Evolutionary conservation across 1,140 invertebrate genomes (phyloP), one percentile per base, ranked within the genome.

Genomic region (Calephelis nemesis): DNA sequence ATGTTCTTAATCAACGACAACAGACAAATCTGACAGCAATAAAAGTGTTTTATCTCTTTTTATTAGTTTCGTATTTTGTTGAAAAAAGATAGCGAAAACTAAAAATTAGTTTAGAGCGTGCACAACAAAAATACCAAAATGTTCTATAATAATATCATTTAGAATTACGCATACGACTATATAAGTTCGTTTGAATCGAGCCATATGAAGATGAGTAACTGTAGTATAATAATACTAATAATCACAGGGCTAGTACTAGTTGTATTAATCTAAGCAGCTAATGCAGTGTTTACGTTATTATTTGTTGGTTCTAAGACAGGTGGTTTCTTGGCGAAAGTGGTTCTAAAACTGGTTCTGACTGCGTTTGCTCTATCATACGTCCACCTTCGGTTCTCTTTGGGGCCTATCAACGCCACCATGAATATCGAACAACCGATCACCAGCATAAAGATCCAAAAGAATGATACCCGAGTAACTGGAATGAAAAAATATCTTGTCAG

Each of bases 391-490:
- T 58, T 58, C 5, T 58, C 39, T 58, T 58, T 58, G 9, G 52
- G 52, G 52, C 52, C 52, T 58, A 58, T 58, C 10, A 58, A 58
- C 19, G 52, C 52, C 52, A 58, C 11, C 8, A 58, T 11, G 11
- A 58, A 39, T 15, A 58, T 39, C 8, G 52, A 58, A 58, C 52
- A 58, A 58, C 19, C 19, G 19, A 58, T 39, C 52, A 11, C 52
- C 52, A 58, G 52, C 52, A 58, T 11, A 58, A 58, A 58, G 9
- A 58, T 39, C 54, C 54, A 58, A 58, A 58, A 58, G 54, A 58
- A 58, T 30, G 54, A 58, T 12, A 58, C 19, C 30, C 54, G 54
- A 30, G 15, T 58, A 58, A 58, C 52, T 58, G 52, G 19, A 58
- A 58, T 58, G 7, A 58, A 58, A 58, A 54, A 54, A 30, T 30